phyloP scores from a whole-genome alignment of 2,113 vertebrate genomes.

The Taurulus bubalis region DNA sequence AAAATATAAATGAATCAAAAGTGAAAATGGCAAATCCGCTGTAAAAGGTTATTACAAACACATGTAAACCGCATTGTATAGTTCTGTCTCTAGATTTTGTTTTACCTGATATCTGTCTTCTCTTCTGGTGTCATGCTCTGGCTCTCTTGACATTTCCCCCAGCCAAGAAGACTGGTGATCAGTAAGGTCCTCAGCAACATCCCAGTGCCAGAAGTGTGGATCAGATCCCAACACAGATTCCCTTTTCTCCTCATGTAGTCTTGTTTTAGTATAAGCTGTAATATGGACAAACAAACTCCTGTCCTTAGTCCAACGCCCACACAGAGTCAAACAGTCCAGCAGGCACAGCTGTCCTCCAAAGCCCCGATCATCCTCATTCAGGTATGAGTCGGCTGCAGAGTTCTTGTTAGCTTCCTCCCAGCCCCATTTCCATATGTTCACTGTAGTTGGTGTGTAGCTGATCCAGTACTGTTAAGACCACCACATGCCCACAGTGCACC shows the following conservation, averaged over 20 bases:
- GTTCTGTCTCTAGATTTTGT: background rate
- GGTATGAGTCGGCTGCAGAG: conserved; percentile 2
- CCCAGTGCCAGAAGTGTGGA: conserved; percentile 5
- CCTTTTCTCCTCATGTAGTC: conserved; percentile 10
- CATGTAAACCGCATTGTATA: background rate
- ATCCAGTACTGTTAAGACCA: conserved; percentile 26
- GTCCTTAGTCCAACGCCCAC: conserved; percentile 47
- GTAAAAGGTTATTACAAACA: background rate
- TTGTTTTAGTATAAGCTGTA: conserved; percentile 21
- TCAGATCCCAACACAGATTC: conserved; percentile 5
- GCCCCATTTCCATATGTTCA: conserved; percentile 31
- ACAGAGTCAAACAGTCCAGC: conserved; percentile 56
- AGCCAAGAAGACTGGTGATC: conserved; percentile 64
- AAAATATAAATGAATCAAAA: background rate
- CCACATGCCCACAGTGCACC: conserved; percentile 16
- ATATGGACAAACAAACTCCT: conserved; percentile 24
- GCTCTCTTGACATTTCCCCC: conserved; percentile 70
- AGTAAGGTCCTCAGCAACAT: conserved; percentile 67
- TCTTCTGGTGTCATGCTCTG: conserved; percentile 82
- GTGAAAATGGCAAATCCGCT: background rate
- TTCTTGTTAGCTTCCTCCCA: conserved; percentile 42
- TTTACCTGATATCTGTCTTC: conserved; percentile 81
- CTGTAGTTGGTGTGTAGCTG: background rate
- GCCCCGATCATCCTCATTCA: conserved; percentile 30
- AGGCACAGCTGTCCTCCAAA: conserved; percentile 42